Conservation (phyloP, 2,888 invertebrate genomes). For the Drepana falcataria region DNA sequence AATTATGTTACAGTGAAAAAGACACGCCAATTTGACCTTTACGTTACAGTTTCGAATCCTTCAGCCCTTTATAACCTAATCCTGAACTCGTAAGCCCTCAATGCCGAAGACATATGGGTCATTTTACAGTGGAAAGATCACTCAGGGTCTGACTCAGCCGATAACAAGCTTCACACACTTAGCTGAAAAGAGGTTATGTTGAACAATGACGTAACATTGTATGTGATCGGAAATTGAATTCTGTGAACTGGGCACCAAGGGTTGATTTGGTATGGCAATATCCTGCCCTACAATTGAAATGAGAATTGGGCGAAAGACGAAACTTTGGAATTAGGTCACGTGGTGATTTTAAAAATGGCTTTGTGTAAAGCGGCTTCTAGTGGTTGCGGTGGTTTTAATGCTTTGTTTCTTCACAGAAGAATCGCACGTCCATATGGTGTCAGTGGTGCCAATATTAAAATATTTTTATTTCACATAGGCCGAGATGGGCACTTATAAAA, state of each 20-base stretch:
- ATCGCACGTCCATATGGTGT: no score
- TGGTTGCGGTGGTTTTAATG: neutral
- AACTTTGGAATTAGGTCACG: constrained; percentile 56
- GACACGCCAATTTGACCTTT: neutral
- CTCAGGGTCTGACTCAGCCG: constrained; percentile 11
- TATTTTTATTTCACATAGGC: no score
- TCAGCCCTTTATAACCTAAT: neutral
- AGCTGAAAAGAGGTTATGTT: constrained; percentile 21
- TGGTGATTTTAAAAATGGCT: constrained; percentile 31
- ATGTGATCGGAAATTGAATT: constrained; percentile 20
- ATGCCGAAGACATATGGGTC: constrained; percentile 1
- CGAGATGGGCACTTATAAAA: no score
- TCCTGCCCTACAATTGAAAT: constrained; percentile 46
- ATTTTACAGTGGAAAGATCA: constrained; percentile 6
- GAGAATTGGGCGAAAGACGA: constrained; percentile 39
- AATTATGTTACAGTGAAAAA: no score
- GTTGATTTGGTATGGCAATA: constrained; percentile 16
- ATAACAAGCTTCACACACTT: constrained; percentile 21
- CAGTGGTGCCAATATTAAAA: no score
- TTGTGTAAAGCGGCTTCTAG: neutral
- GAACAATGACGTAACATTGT: constrained; percentile 31
- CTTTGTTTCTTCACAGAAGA: no score
- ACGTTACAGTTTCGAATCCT: neutral
- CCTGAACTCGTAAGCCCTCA: neutral
- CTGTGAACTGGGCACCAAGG: constrained; percentile 17